phyloP scores from a whole-genome alignment of 2,888 invertebrate genomes.

The Drosophila macrospina region DNA sequence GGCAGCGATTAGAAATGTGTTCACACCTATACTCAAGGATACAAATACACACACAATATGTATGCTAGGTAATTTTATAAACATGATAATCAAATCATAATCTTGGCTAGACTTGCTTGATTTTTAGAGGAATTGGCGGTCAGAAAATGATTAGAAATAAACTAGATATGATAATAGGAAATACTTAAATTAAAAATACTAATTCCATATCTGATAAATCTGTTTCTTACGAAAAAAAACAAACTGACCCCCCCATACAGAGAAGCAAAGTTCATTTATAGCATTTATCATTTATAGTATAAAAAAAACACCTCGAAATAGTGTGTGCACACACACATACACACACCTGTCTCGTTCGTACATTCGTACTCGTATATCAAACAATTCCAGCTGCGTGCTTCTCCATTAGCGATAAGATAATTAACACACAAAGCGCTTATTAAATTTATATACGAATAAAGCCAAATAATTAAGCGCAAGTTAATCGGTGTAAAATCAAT shows the following conservation, averaged over 20 bases:
- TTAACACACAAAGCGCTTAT: constrained; percentile 74
- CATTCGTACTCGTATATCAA: constrained; percentile 2
- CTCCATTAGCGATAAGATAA: constrained; percentile 75
- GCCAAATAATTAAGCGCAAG: constrained; percentile 71
- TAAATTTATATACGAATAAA: constrained; percentile 60
- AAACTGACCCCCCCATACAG: constrained; percentile 9
- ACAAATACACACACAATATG: neutral
- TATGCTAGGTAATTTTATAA: constrained; percentile 7
- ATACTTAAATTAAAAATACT: neutral
- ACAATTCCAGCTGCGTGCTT: constrained; percentile 49
- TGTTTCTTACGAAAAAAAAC: constrained; percentile 12
- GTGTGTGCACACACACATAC: neutral
- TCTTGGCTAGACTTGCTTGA: neutral
- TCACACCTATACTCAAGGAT: neutral
- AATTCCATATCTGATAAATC: neutral
- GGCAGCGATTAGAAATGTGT: constrained; percentile 60
- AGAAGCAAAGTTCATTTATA: constrained; percentile 35
- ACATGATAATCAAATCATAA: constrained; percentile 10
- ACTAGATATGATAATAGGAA: neutral
- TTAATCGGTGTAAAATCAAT: constrained; percentile 76
- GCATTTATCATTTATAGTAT: constrained; percentile 19
- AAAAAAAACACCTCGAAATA: constrained; percentile 1
- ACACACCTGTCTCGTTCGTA: neutral
- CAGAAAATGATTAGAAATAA: neutral
- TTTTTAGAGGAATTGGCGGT: neutral